These are phyloP conservation scores for Calephelis virginiensis DNA, from an alignment of 1,140 invertebrate genomes.

Conservation along the genomic window DNA sequence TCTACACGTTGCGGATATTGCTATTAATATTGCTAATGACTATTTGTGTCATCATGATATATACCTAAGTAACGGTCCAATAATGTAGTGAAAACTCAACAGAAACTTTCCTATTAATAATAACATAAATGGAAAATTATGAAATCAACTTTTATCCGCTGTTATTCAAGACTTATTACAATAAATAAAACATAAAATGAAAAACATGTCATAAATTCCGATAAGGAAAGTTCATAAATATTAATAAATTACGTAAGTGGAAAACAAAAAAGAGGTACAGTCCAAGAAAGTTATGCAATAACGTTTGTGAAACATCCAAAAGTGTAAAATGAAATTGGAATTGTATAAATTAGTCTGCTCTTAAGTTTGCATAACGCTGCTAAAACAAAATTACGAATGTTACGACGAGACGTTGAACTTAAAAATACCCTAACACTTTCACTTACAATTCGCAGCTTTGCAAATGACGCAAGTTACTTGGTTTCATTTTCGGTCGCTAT, in stretches of 20 bases:
- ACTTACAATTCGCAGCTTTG: constrained; percentile 56
- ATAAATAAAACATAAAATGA: constrained; percentile 11
- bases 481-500: constrained; percentile 46
- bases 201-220: constrained; percentile 5
- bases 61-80: too few species aligned
- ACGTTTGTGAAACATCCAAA: constrained; percentile 3
- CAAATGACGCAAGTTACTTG: constrained; percentile 48
- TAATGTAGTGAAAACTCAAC: not conserved
- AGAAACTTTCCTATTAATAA: not conserved
- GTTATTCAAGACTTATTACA: not conserved
- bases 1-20: too few species aligned
- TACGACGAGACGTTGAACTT: constrained; percentile 21
- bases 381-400: constrained; percentile 22
- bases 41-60: too few species aligned
- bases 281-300: not conserved
- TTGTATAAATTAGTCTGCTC: constrained; percentile 11
- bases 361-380: constrained; percentile 20
- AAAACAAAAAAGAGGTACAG: not conserved
- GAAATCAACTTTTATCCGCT: constrained; percentile 7
- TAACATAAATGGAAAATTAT: not conserved
- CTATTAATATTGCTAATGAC: too few species aligned
- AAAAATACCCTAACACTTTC: constrained; percentile 49
- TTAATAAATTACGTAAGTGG: constrained; percentile 14
- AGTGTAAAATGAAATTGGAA: constrained; percentile 10
- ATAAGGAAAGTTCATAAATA: constrained; percentile 14